A percentile compares a stretch with the other conserved stretches of the same genome.
phyloP scores from a whole-genome alignment of 1,140 invertebrate genomes.

The Dendroctonus valens region DNA sequence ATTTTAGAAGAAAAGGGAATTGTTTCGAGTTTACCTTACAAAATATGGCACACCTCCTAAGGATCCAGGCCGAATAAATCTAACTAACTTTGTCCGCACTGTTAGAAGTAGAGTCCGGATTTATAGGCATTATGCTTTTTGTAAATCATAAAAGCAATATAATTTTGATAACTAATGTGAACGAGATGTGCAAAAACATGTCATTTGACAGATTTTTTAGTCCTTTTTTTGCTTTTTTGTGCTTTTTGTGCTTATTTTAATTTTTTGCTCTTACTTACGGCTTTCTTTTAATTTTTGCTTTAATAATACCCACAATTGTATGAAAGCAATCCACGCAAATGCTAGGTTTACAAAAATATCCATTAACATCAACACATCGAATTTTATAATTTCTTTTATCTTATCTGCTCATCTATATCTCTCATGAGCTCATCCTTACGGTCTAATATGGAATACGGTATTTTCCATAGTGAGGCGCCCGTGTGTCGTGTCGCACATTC shows the following conservation, averaged over 20 bases:
- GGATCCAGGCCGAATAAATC: too few relatives aligned
- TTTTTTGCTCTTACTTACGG: not conserved
- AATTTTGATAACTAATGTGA: too few relatives aligned
- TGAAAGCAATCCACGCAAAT: too few relatives aligned
- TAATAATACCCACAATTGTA: not conserved
- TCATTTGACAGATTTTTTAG: too few relatives aligned
- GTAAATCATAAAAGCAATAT: not conserved
- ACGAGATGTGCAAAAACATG: too few relatives aligned
- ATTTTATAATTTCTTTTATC: not conserved
- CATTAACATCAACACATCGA: not conserved
- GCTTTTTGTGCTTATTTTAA: constrained; percentile 2
- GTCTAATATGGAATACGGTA: not conserved
- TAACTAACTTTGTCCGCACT: too few relatives aligned
- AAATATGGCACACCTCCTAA: too few relatives aligned
- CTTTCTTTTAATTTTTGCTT: not conserved
- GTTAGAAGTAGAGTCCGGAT: constrained; percentile 3
- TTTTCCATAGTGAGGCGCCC: not conserved
- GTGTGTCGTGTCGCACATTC: constrained; percentile 1
- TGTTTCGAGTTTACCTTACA: too few relatives aligned
- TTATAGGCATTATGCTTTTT: constrained; percentile 5
- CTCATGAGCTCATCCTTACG: not conserved
- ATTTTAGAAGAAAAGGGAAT: too few relatives aligned
- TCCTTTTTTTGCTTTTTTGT: too few relatives aligned
- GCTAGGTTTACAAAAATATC: too few relatives aligned
- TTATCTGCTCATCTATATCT: not conserved